phyloP scores from a whole-genome alignment of 1,140 invertebrate species.

The Amyelois transitella region DNA sequence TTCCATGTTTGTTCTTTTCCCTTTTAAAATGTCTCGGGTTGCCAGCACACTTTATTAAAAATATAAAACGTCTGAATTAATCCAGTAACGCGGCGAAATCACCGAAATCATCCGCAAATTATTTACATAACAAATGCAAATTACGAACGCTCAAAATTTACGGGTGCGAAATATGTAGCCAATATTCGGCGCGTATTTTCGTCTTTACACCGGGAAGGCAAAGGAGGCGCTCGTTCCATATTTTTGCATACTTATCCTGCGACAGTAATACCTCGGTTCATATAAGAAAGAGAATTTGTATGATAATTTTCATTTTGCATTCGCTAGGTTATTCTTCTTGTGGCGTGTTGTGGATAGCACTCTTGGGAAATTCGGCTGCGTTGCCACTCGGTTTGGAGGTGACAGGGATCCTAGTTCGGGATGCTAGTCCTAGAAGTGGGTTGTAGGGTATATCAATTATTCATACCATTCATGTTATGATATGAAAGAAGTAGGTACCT shows the following conservation, averaged over 20 bases:
- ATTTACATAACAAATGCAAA: constrained; percentile 38
- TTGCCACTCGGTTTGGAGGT: constrained; percentile 39
- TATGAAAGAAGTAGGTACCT: no score
- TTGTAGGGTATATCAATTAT: no score
- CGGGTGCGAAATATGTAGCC: constrained; percentile 18
- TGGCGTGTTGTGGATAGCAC: constrained; percentile 59
- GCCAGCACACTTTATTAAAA: not conserved
- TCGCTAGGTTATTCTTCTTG: constrained; percentile 64
- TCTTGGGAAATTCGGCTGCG: constrained; percentile 58
- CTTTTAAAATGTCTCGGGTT: no score
- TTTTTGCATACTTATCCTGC: constrained; percentile 60
- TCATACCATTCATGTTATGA: no score
- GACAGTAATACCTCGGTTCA: constrained; percentile 54
- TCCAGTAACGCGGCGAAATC: not conserved
- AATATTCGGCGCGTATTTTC: constrained; percentile 31
- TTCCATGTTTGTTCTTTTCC: no score
- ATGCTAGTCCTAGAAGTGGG: not conserved
- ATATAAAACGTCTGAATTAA: not conserved
- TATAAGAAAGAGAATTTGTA: constrained; percentile 67
- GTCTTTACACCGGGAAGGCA: constrained; percentile 39
- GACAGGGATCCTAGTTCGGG: constrained; percentile 13
- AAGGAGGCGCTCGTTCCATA: constrained; percentile 45
- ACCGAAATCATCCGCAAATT: constrained; percentile 16
- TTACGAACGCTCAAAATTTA: constrained; percentile 29
- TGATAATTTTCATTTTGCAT: constrained; percentile 73